A percentile compares a stretch with the other conserved stretches of the same genome.
Evolutionary conservation across 2,888 invertebrate species (phyloP).

Genomic region (Melolontha melolontha): DNA sequence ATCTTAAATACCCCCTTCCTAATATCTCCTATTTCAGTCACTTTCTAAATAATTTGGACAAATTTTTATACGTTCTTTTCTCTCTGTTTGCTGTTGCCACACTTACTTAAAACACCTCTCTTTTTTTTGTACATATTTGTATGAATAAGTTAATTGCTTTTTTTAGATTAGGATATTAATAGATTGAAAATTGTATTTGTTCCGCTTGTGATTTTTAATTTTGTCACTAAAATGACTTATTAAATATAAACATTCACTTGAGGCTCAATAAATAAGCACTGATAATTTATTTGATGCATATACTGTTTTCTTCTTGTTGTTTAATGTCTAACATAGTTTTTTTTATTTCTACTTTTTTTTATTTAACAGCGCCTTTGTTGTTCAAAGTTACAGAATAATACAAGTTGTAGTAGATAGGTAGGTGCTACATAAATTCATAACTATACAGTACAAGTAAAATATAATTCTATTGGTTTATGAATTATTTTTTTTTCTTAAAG

Average conservation of each 20-base stretch:
- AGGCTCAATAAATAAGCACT: conserved; percentile 41
- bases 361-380: conserved; percentile 32
- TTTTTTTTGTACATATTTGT: conserved; percentile 33
- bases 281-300: conserved; percentile 33
- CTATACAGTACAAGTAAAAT: conserved; percentile 28
- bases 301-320: conserved; percentile 29
- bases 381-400: conserved; percentile 34
- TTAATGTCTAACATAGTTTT: conserved; percentile 31
- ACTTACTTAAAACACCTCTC: conserved; percentile 26
- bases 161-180: conserved; percentile 37
- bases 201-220: conserved; percentile 29
- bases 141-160: conserved; percentile 28
- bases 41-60: conserved; percentile 11
- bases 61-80: not conserved
- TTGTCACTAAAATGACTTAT: conserved; percentile 20
- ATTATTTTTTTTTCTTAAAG: conserved; percentile 11
- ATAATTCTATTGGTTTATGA: conserved; percentile 36
- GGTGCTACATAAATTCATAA: conserved; percentile 30
- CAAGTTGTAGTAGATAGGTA: conserved; percentile 26
- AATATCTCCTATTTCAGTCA: conserved; percentile 20
- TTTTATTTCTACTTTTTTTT: conserved; percentile 15
- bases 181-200: conserved; percentile 25
- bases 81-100: conserved; percentile 20
- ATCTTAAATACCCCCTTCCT: conserved; percentile 36
- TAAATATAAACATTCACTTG: conserved; percentile 24